These are phyloP conservation scores for Pyralis farinalis DNA, from an alignment of 2,888 invertebrate genomes.

Conservation along the genomic window DNA sequence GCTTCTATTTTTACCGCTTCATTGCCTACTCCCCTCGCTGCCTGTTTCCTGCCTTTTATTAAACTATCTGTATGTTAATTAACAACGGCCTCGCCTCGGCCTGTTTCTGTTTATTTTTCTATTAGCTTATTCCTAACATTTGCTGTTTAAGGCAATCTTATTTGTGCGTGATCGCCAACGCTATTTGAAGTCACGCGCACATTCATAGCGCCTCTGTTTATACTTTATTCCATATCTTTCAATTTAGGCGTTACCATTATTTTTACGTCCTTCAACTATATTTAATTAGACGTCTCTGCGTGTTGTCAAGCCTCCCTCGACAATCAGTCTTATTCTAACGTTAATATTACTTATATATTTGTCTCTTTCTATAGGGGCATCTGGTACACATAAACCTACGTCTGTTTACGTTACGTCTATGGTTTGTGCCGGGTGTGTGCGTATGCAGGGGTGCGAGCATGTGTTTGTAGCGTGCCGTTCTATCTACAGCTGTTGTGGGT, in stretches of 20 bases:
- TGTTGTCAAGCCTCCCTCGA: constrained; percentile 64
- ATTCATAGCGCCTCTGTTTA: constrained; percentile 10
- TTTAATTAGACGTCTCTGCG: constrained; percentile 72
- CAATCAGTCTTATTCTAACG: constrained; percentile 47
- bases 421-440: constrained; percentile 42
- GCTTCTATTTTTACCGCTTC: constrained; percentile 80
- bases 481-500: constrained; percentile 76
- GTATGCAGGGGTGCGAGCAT: constrained; percentile 64
- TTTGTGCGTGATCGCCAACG: constrained; percentile 24
- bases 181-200: constrained; percentile 8
- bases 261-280: constrained; percentile 70
- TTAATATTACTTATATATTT: constrained; percentile 41
- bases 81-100: constrained; percentile 67
- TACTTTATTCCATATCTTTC: constrained; percentile 16
- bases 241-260: constrained; percentile 42
- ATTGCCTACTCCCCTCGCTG: constrained; percentile 77
- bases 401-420: constrained; percentile 69
- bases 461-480: constrained; percentile 61
- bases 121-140: constrained; percentile 59
- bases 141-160: constrained; percentile 45
- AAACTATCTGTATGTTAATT: constrained; percentile 81
- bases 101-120: constrained; percentile 68
- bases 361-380: constrained; percentile 75
- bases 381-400: constrained; percentile 76
- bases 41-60: constrained; percentile 78